Evolutionary conservation across 1,140 invertebrate species (phyloP), one percentile per base, ranked within the genome.

Genomic region (Penaeus indicus): DNA sequence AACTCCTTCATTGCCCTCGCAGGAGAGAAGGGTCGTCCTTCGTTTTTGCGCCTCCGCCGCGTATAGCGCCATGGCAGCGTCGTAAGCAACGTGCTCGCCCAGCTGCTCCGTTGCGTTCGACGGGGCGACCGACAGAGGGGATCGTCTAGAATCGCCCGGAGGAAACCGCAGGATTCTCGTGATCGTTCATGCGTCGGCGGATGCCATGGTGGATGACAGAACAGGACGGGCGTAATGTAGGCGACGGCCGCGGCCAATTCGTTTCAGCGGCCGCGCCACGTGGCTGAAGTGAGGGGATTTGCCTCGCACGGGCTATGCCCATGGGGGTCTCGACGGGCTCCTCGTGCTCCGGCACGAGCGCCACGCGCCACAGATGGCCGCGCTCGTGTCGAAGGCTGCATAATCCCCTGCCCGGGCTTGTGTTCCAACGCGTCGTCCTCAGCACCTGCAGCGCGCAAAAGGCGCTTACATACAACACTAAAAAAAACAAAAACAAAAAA

Each of bases 111-210:
- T 81, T 32, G 84, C 87, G 38, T 84, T n/a, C 62, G 19, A 88
- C 82, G 1, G 69, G n/a, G 3, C 62, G 81, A 25, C 87, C 21
- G 81, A 81, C 0, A 13, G n/a, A 88, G 13, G 61, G n/a, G n/a
- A n/a, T 84, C 82, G 54, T 88, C 75, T 60, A 88, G 61, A 21
- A 88, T 84, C n/a, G 32, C 25, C 21, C 82, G 82, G 79, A 88
- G 27, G 10, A 67, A 13, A 69, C 79, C n/a, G 25, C 81, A 84
- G 47, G n/a, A 88, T 84, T 25, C 38, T 88, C 60, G 79, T 54
- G 61, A 79, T 88, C 1, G 87, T n/a, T 79, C 25, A 63, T 64
- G 60, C 87, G n/a, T 88, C 87, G 11, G 81, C 60, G n/a, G 11
- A 72, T 22, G 5, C 69, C 47, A 32, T 88, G 87, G 27, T 88